Evolutionary conservation across 2,113 vertebrate genomes (phyloP).

Genomic region (Nerophis lumbriciformis): DNA sequence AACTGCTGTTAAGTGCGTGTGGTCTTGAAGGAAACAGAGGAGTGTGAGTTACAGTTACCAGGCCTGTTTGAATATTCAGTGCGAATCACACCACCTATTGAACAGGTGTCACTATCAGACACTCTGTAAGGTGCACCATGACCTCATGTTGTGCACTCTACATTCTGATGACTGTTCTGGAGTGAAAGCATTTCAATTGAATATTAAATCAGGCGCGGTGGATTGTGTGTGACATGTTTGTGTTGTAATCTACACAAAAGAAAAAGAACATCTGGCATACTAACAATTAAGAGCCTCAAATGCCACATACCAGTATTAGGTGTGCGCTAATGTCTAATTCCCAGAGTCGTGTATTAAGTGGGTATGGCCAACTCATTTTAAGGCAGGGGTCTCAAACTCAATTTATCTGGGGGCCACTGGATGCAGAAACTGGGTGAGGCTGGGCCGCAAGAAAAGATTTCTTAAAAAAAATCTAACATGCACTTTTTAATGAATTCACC

Average conservation of each 20-base stretch:
- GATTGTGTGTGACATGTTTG: constrained; percentile 17
- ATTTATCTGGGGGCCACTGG: no score
- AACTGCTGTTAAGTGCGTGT: no score
- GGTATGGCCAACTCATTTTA: no score
- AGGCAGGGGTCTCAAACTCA: no score
- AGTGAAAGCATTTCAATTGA: neutral
- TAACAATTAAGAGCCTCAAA: neutral
- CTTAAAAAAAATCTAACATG: no score
- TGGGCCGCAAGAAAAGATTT: no score
- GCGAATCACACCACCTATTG: constrained; percentile 50
- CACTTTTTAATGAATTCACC: no score
- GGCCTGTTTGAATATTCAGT: constrained; percentile 53
- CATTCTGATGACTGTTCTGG: neutral
- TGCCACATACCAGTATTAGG: no score
- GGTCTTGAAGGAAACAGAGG: constrained; percentile 11
- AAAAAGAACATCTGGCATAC: neutral
- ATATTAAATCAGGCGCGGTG: neutral
- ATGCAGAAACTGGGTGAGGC: no score
- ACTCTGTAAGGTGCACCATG: constrained; percentile 34
- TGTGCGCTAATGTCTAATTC: no score
- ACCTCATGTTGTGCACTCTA: no score
- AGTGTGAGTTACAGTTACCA: constrained; percentile 40
- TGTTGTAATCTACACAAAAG: constrained; percentile 33
- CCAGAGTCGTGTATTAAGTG: no score
- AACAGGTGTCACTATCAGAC: constrained; percentile 48